Conservation (phyloP, 1,140 invertebrate genomes). For the Panonychus citri region DNA sequence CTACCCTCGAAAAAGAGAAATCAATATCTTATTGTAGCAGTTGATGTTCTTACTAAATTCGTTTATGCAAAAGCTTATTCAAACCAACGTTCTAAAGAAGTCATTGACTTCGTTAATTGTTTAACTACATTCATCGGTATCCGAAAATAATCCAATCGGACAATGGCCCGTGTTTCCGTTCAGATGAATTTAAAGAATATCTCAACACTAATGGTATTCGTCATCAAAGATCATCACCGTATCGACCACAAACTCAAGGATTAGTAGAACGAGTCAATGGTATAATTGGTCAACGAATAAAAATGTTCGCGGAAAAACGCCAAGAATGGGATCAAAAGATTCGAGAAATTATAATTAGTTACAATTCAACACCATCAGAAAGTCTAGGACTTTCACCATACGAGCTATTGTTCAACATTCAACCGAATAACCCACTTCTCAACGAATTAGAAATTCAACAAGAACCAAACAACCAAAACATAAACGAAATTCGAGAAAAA, state of each 20-base stretch:
- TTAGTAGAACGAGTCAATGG: neutral
- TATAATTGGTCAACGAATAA: neutral
- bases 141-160: neutral
- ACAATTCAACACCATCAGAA: neutral
- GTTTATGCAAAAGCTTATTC: neutral
- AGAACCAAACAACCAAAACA: too few relatives aligned
- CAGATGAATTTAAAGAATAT: neutral
- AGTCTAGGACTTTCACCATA: neutral
- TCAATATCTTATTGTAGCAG: neutral
- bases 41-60: neutral
- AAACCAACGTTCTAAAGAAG: neutral
- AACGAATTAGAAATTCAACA: too few relatives aligned
- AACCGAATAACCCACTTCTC: too few relatives aligned
- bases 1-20: neutral
- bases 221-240: neutral
- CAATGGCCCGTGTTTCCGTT: neutral
- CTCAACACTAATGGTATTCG: neutral
- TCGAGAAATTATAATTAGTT: neutral
- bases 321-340: neutral
- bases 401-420: neutral
- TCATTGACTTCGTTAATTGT: neutral
- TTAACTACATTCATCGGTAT: neutral
- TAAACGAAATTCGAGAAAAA: too few relatives aligned
- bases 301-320: neutral
- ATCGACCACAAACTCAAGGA: neutral